A percentile compares a stretch with the other conserved stretches of the same genome.
phyloP scores from a whole-genome alignment of 37 sponge, comb jelly and placozoan species.

The Cliona cf. orientalis region DNA sequence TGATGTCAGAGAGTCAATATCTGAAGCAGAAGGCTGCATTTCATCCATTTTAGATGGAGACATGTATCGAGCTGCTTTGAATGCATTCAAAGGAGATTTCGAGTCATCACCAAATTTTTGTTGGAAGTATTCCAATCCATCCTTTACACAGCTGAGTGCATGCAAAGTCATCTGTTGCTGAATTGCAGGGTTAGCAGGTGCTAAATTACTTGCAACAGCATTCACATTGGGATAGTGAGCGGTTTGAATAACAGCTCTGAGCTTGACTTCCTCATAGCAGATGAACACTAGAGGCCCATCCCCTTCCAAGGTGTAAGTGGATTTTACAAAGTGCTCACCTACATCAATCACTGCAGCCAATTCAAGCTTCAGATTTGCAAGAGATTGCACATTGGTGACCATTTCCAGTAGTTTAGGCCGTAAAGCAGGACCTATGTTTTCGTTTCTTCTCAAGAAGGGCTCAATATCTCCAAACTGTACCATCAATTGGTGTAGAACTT shows the following conservation, averaged over 20 bases:
- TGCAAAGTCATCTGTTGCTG: constrained; percentile 3
- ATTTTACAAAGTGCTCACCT: constrained; percentile 57
- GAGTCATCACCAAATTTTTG: not conserved
- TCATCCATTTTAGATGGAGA: constrained; percentile 6
- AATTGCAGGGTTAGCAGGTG: not conserved
- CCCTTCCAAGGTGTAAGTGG: constrained; percentile 54
- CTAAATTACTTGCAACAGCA: not conserved
- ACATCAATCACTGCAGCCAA: constrained; percentile 45
- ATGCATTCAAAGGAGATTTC: constrained; percentile 27
- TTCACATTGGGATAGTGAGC: constrained; percentile 20
- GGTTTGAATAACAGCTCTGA: constrained; percentile 14
- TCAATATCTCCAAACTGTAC: constrained; percentile 59
- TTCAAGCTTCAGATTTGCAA: constrained; percentile 37
- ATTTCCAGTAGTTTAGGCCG: constrained; percentile 56
- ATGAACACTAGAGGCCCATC: constrained; percentile 43
- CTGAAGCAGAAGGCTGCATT: constrained; percentile 1
- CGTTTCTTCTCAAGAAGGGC: constrained; percentile 44
- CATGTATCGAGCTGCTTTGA: constrained; percentile 38
- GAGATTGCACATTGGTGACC: constrained; percentile 8
- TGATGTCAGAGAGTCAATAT: constrained; percentile 8
- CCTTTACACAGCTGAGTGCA: constrained; percentile 22
- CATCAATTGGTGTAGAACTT: constrained; percentile 46
- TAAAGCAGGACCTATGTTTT: constrained; percentile 38
- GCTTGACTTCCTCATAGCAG: constrained; percentile 44
- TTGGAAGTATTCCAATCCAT: constrained; percentile 15